Conservation (phyloP, 2,888 invertebrate species). For the Coremacera marginata region DNA sequence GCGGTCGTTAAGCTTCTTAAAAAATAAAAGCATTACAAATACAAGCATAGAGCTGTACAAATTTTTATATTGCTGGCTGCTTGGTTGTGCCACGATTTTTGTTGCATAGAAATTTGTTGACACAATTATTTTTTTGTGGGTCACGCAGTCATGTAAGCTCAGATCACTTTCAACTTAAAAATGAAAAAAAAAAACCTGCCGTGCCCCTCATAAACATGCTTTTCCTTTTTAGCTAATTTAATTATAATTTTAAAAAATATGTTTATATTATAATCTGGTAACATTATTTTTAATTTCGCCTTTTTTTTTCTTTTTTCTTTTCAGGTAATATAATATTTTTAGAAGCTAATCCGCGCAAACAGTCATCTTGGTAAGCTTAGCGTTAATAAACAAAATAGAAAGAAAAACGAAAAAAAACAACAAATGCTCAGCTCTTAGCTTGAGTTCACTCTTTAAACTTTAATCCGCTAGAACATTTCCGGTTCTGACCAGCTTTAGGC, state of each 20-base stretch:
- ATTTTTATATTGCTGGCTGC: conserved; percentile 21
- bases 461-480: conserved; percentile 13
- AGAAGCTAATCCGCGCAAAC: background rate
- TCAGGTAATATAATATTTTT: conserved; percentile 29
- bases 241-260: background rate
- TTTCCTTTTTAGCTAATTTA: conserved; percentile 9
- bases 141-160: conserved; percentile 59
- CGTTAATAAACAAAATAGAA: background rate
- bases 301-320: conserved; percentile 11
- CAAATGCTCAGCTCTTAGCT: background rate
- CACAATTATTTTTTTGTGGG: conserved; percentile 59
- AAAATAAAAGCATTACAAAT: no score
- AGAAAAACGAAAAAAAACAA: background rate
- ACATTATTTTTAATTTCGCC: background rate
- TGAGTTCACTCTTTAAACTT: background rate
- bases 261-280: background rate
- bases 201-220: background rate
- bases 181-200: background rate
- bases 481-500: background rate
- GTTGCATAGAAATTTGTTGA: conserved; percentile 63
- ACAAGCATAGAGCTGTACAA: background rate
- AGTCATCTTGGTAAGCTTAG: background rate
- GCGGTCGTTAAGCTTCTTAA: background rate
- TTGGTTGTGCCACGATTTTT: background rate
- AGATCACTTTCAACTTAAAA: conserved; percentile 6